phyloP scores from a whole-genome alignment of 2,888 invertebrate species.

The Ectemnius continuus region DNA sequence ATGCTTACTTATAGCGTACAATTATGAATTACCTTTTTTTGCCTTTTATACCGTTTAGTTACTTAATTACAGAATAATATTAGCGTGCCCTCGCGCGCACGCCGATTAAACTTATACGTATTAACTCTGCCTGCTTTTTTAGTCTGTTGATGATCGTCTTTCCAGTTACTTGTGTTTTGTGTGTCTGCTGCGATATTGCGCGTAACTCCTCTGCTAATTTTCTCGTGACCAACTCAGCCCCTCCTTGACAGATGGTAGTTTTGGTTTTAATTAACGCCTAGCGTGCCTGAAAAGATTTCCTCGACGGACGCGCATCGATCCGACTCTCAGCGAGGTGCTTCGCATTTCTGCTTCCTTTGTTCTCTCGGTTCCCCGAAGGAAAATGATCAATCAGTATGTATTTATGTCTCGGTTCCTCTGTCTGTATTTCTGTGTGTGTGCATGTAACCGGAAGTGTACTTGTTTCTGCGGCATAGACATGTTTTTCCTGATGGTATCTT shows the following conservation, averaged over 20 bases:
- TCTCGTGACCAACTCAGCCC: not conserved
- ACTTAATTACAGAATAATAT: constrained; percentile 63
- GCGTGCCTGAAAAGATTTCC: not conserved
- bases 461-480: constrained; percentile 2
- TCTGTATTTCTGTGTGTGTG: constrained; percentile 21
- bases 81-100: constrained; percentile 32
- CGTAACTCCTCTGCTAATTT: not conserved
- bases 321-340: not conserved
- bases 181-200: not conserved
- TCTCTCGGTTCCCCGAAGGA: not conserved
- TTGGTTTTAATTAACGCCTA: not conserved
- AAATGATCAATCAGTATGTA: constrained; percentile 5
- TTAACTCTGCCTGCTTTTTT: constrained; percentile 1
- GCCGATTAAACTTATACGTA: constrained; percentile 43
- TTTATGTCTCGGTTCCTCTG: not conserved
- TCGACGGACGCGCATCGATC: not conserved
- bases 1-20: constrained; percentile 52
- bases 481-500: not conserved
- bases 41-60: constrained; percentile 51
- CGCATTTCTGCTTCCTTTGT: not conserved
- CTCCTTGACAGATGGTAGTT: not conserved
- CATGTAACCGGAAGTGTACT: constrained; percentile 3
- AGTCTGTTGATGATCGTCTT: constrained; percentile 12
- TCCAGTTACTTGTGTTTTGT: too few relatives aligned
- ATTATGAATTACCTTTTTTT: constrained; percentile 50